These are phyloP conservation scores for Falco rusticolus DNA, from an alignment of 2,797 vertebrate genomes.

Conservation along the genomic window DNA sequence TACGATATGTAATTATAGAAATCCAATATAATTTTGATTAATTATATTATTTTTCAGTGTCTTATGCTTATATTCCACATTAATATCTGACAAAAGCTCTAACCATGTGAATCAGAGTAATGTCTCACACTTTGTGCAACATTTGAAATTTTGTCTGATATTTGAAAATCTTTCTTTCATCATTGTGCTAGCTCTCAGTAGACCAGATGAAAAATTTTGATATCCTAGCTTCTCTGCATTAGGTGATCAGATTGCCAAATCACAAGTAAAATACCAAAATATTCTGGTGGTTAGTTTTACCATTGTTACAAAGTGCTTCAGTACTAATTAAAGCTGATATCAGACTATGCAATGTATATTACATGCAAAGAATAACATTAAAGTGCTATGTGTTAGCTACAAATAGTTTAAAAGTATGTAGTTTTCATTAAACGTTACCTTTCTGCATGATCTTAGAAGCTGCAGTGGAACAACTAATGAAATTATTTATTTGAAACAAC, in stretches of 20 bases:
- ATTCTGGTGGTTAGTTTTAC: not conserved
- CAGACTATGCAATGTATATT: not conserved
- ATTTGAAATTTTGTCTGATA: not conserved
- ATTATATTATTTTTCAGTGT: not conserved
- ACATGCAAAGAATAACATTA: not conserved
- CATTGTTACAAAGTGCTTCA: not conserved
- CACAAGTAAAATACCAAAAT: not conserved
- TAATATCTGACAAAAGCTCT: not conserved
- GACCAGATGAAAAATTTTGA: not conserved
- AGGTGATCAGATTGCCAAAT: not conserved
- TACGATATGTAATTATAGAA: slow-evolving; percentile 1
- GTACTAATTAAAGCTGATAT: not conserved
- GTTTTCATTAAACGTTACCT: not conserved
- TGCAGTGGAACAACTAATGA: not conserved
- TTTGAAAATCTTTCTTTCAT: not conserved
- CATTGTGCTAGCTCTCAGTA: not conserved
- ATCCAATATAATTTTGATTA: not conserved
- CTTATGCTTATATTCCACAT: not conserved
- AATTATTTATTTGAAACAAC: not conserved
- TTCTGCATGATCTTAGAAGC: not conserved
- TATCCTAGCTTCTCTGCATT: not conserved
- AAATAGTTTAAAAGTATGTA: not conserved
- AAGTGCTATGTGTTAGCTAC: not conserved
- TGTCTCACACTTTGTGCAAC: not conserved
- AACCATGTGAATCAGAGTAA: not conserved